Evolutionary conservation across 2,113 vertebrate genomes (phyloP), one percentile per base, ranked within the genome.

Genomic region (Corythaeola cristata): DNA sequence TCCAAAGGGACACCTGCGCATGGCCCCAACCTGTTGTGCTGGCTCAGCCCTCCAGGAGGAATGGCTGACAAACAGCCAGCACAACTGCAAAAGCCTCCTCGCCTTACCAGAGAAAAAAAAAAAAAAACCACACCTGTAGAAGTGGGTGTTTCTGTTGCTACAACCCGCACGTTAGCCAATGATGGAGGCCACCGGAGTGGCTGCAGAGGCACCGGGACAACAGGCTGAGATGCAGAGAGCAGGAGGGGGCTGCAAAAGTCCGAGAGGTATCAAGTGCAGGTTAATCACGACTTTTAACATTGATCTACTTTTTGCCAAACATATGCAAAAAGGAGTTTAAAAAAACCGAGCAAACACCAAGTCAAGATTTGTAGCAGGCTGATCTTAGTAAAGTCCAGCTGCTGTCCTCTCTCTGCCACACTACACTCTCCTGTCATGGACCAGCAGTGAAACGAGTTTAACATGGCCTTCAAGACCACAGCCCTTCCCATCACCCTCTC

Each of bases 381-480:
- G 45, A 27, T 33, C 23, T n/a, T 22, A 32, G 58, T 37, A 45
- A 37, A 59, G 72, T 28, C 50, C 49, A n/a, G 33, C 45, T 82
- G 39, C 58, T 14, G 22, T 17, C 33, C 45, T 39, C 27, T 32
- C 27, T 13, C 30, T 39, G 15, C 49, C 13, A 4, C n/a, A 12
- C 27, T 20, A 33, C 8, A 11, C 37, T 45, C 41, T 32, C 5
- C 33, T 32, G 6, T 33, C 37, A 28, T 8, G 22, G 6, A 39
- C 58, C 58, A 67, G 45, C 23, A 39, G 20, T 30, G n/a, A 64
- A 53, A 24, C 15, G 35, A 19, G n/a, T n/a, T 72, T 45, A 39
- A 15, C 12, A 24, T 0, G 0, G 15, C 30, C 41, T 78, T 32
- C 0, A 3, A n/a, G 32, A 26, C 19, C 12, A 6, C 18, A 67